These are phyloP conservation scores for Dipodomys merriami DNA, from an alignment of 2,113 vertebrate species.

Conservation along the genomic window DNA sequence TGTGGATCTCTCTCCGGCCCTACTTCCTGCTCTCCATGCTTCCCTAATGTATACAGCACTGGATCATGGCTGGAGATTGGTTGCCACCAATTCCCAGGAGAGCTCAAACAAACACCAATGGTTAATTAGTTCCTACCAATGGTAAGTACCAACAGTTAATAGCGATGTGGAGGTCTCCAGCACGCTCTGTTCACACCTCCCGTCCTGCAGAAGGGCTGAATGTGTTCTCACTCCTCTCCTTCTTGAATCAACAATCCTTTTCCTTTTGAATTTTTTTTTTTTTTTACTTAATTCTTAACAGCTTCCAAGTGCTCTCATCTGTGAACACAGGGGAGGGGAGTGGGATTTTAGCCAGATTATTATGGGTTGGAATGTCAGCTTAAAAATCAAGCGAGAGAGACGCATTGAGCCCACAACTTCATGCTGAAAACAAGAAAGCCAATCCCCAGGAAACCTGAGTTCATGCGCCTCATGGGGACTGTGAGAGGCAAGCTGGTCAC, in stretches of 20 bases:
- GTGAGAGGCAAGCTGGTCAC: not conserved
- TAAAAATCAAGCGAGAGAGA: not conserved
- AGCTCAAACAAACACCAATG: no score
- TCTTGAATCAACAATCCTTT: not conserved
- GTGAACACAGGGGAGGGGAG: not conserved
- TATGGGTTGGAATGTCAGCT: not conserved
- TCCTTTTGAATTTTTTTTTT: not conserved
- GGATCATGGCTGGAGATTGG: no score
- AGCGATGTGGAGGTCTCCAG: no score
- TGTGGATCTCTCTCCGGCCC: not conserved
- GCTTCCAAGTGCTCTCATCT: not conserved
- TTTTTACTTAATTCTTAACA: not conserved
- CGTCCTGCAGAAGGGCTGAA: not conserved
- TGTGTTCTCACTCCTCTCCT: not conserved
- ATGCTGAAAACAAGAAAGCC: not conserved
- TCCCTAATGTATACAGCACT: no score
- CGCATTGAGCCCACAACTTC: not conserved
- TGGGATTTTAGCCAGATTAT: rapidly evolving
- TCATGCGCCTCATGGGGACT: no score
- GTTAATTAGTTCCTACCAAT: no score
- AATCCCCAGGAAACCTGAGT: not conserved
- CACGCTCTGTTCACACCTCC: not conserved
- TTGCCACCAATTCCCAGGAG: no score
- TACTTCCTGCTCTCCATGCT: not conserved
- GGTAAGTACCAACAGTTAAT: no score